phyloP scores from a whole-genome alignment of 2,888 invertebrate genomes.

The Zygogramma bicolorata region DNA sequence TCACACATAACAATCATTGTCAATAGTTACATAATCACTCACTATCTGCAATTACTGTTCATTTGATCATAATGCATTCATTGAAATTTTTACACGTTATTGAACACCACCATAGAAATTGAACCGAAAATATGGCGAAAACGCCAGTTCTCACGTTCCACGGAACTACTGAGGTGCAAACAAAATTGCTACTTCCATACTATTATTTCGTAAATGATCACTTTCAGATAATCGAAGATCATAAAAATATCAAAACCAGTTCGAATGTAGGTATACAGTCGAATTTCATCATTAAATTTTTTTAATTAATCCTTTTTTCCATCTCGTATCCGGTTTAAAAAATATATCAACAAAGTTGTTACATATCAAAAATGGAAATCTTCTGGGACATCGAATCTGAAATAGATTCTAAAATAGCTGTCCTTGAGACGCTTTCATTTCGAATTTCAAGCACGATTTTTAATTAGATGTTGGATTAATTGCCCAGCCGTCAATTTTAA shows the following conservation, averaged over 20 bases:
- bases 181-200: not conserved
- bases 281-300: not conserved
- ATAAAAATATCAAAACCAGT: not conserved
- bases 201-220: not conserved
- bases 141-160: not conserved
- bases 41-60: too few species aligned
- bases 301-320: not conserved
- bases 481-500: slow-evolving; percentile 34
- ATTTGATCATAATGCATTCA: too few species aligned
- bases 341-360: slow-evolving; percentile 32
- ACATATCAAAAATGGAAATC: slow-evolving; percentile 38
- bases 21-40: too few species aligned
- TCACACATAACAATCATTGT: too few species aligned
- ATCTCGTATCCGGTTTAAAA: not conserved
- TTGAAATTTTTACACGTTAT: too few species aligned
- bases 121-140: not conserved
- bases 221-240: not conserved
- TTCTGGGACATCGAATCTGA: slow-evolving; percentile 2
- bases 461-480: slow-evolving; percentile 42
- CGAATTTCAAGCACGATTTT: slow-evolving; percentile 34
- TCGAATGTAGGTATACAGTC: not conserved
- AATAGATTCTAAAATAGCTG: slow-evolving; percentile 20
- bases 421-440: slow-evolving; percentile 44
- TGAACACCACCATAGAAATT: not conserved
- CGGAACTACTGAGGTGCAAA: not conserved